Evolutionary conservation across 2,888 invertebrate genomes (phyloP).

Genomic region (Saturnia japonica): DNA sequence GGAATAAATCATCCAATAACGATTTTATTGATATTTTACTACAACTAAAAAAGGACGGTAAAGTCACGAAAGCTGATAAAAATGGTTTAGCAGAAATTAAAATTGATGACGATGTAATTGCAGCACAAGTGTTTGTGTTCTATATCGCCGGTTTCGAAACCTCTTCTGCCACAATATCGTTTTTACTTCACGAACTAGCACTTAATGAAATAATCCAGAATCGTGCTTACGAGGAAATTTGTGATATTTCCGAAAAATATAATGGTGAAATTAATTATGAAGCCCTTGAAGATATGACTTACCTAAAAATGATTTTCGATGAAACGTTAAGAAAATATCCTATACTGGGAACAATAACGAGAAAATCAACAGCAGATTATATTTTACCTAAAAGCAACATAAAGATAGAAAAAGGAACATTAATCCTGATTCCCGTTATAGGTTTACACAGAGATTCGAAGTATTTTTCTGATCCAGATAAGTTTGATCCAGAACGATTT

Average conservation of each 20-base stretch:
- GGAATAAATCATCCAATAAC: conserved; percentile 40
- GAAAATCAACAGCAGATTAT: conserved; percentile 26
- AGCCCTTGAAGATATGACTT: conserved; percentile 38
- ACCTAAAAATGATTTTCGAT: conserved; percentile 36
- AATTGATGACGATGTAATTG: conserved; percentile 43
- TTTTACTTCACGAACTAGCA: conserved; percentile 35
- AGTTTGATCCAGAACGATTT: conserved; percentile 48
- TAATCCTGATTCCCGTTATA: conserved; percentile 26
- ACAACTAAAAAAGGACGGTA: conserved; percentile 46
- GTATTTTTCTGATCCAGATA: conserved; percentile 43
- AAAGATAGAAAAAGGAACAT: conserved; percentile 38
- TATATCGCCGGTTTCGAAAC: conserved; percentile 63
- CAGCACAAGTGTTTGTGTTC: conserved; percentile 49
- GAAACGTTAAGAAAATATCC: conserved; percentile 41
- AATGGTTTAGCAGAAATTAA: conserved; percentile 42
- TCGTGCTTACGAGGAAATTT: conserved; percentile 32
- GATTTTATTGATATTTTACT: conserved; percentile 54
- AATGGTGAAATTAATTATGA: conserved; percentile 36
- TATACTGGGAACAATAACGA: conserved; percentile 28
- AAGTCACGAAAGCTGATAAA: conserved; percentile 30
- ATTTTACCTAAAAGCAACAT: conserved; percentile 32
- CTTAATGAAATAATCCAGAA: conserved; percentile 34
- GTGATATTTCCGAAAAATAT: conserved; percentile 10
- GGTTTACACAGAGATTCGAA: conserved; percentile 45
- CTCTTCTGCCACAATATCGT: conserved; percentile 50